Evolutionary conservation across 2,797 vertebrate species (phyloP).

Genomic region (Alfaro cultratus): DNA sequence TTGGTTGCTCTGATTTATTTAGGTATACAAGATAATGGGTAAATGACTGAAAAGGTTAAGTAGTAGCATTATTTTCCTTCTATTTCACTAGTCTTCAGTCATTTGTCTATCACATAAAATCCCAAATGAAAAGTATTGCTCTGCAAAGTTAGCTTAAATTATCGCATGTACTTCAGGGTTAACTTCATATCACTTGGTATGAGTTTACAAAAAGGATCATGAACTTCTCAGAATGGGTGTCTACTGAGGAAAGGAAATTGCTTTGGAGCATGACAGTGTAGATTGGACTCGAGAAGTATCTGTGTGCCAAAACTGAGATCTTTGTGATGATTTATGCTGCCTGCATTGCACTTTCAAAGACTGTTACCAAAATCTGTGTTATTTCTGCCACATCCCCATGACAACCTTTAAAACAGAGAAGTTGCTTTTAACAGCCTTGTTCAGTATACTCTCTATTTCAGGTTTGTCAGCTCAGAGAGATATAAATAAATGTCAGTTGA

Average conservation of each 20-base stretch:
- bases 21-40: not conserved
- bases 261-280: slow-evolving; percentile 13
- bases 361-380: slow-evolving; percentile 37
- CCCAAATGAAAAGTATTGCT: not conserved
- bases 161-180: too few relatives aligned
- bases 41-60: not conserved
- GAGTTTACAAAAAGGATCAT: not conserved
- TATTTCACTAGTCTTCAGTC: not conserved
- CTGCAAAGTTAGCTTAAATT: too few relatives aligned
- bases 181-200: not conserved
- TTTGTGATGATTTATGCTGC: slow-evolving; percentile 40
- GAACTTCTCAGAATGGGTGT: slow-evolving; percentile 4
- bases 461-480: slow-evolving; percentile 60
- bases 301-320: slow-evolving; percentile 27
- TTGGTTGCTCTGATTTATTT: not conserved
- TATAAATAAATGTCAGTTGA: slow-evolving; percentile 73
- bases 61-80: not conserved
- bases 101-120: not conserved
- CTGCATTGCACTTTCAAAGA: slow-evolving; percentile 27
- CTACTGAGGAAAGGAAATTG: slow-evolving; percentile 7
- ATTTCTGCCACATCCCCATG: slow-evolving; percentile 40
- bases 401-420: slow-evolving; percentile 61
- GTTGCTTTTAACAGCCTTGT: slow-evolving; percentile 49
- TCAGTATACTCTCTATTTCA: slow-evolving; percentile 60
- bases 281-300: slow-evolving; percentile 22